Percentiles rank a stretch among this genome's conserved stretches.
These are phyloP conservation scores for Notechis scutatus DNA, from an alignment of 2,113 vertebrate species.

Conservation along the genomic window DNA sequence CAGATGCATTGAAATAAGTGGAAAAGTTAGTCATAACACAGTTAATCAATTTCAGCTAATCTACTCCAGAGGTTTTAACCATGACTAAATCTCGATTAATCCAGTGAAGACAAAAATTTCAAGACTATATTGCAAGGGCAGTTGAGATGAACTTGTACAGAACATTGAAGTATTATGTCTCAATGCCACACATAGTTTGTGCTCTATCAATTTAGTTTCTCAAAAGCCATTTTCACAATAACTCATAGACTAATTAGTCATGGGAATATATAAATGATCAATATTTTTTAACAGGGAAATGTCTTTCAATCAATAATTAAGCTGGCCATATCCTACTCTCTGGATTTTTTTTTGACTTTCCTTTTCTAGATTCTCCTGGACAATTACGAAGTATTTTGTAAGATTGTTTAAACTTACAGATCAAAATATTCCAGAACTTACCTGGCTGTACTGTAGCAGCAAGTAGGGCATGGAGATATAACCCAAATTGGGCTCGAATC, in stretches of 20 bases:
- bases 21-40: background rate
- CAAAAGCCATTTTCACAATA: background rate
- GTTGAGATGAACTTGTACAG: background rate
- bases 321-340: background rate
- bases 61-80: background rate
- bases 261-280: background rate
- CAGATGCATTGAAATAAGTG: background rate
- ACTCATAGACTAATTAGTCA: background rate
- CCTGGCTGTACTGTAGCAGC: constrained; percentile 86
- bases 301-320: background rate
- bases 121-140: background rate
- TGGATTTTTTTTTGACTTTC: background rate
- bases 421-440: constrained; percentile 43
- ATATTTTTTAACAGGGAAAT: background rate
- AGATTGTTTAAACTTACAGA: background rate
- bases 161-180: background rate
- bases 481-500: constrained; percentile 94
- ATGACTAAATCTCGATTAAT: too few relatives aligned
- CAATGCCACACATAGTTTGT: background rate
- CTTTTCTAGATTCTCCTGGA: background rate
- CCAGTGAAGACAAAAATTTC: background rate
- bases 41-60: background rate
- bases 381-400: background rate
- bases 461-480: constrained; percentile 88
- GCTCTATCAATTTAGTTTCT: background rate